phyloP scores from a whole-genome alignment of 1,140 invertebrate genomes.

The Hermatobates lingyangjiaoensis region DNA sequence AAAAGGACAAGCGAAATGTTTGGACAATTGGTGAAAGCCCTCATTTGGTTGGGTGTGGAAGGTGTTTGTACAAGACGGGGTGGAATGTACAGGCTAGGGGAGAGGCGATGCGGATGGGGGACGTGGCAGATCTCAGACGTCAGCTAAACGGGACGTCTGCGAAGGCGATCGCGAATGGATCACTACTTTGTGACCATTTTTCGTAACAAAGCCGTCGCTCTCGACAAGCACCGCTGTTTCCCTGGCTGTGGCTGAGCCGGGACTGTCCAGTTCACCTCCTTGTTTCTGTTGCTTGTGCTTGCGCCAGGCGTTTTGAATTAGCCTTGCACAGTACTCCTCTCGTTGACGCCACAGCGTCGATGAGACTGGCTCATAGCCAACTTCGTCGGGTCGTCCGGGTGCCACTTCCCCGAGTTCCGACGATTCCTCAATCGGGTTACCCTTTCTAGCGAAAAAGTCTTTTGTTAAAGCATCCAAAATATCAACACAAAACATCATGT shows the following conservation, averaged over 20 bases:
- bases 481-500: slow-evolving; percentile 93
- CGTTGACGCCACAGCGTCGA: slow-evolving; percentile 85
- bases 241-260: slow-evolving; percentile 25
- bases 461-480: slow-evolving; percentile 88
- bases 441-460: slow-evolving; percentile 90
- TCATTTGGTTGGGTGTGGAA: background rate
- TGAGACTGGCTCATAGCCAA: slow-evolving; percentile 78
- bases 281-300: slow-evolving; percentile 54
- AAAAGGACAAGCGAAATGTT: background rate
- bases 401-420: slow-evolving; percentile 57
- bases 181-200: slow-evolving; percentile 73
- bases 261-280: slow-evolving; percentile 20
- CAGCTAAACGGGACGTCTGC: slow-evolving; percentile 53
- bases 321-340: slow-evolving; percentile 84
- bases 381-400: slow-evolving; percentile 52
- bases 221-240: slow-evolving; percentile 46
- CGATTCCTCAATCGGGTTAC: slow-evolving; percentile 79
- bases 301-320: slow-evolving; percentile 87
- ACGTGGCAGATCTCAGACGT: slow-evolving; percentile 45
- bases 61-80: background rate
- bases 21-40: background rate
- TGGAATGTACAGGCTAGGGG: background rate
- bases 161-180: slow-evolving; percentile 69
- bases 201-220: slow-evolving; percentile 58
- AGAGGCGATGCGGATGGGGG: background rate